A percentile compares a stretch with the other conserved stretches of the same genome.
phyloP scores from a whole-genome alignment of 2,888 invertebrate species.

The Apamea epomidion region DNA sequence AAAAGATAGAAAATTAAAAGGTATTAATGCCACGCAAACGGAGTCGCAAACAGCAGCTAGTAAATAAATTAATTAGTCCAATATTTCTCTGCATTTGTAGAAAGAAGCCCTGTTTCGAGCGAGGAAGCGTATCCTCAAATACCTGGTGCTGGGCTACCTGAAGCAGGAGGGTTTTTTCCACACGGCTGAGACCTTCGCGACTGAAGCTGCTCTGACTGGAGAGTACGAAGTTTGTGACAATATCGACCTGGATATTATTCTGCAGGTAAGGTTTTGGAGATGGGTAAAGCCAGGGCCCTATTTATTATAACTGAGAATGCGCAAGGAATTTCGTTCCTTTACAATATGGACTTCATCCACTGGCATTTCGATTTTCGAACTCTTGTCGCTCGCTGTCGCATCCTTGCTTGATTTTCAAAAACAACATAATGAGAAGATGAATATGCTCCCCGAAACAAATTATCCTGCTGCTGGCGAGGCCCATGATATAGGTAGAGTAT shows the following conservation, averaged over 20 bases:
- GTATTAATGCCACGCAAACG: not conserved
- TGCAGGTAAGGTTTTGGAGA: constrained; percentile 88
- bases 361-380: too few relatives aligned
- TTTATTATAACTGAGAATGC: not conserved
- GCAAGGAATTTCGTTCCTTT: too few relatives aligned
- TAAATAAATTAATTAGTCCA: not conserved
- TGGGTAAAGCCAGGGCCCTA: not conserved
- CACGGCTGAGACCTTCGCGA: constrained; percentile 91
- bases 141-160: constrained; percentile 93
- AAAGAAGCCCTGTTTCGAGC: constrained; percentile 85
- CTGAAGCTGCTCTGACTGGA: constrained; percentile 93
- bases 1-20: not conserved
- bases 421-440: too few relatives aligned
- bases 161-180: constrained; percentile 92
- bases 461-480: too few relatives aligned
- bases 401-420: too few relatives aligned
- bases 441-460: too few relatives aligned
- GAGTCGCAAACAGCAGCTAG: not conserved
- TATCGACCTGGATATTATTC: constrained; percentile 96
- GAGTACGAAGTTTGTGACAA: constrained; percentile 96
- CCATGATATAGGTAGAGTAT: too few relatives aligned
- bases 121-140: constrained; percentile 86
- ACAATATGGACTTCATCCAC: too few relatives aligned
- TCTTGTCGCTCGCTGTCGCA: too few relatives aligned
- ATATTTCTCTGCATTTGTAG: constrained; percentile 66